Evolutionary conservation across 2,113 vertebrate species (phyloP).

Genomic region (Peromyscus leucopus): DNA sequence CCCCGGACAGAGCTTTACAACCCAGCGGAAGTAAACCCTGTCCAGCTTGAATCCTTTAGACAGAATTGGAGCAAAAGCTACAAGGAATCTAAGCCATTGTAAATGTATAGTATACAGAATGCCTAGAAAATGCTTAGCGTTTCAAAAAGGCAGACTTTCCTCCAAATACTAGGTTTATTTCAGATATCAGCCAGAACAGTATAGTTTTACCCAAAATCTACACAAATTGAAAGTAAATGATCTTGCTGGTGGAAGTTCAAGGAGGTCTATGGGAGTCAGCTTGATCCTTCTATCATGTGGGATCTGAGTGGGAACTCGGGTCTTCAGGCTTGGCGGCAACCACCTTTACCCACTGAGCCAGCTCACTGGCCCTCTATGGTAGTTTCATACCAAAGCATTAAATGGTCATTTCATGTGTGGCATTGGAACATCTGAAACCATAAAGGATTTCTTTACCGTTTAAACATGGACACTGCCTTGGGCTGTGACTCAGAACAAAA

Average conservation of each 20-base stretch:
- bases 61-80: constrained; percentile 39
- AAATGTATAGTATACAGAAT: neutral
- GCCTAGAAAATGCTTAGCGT: neutral
- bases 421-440: constrained; percentile 16
- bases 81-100: neutral
- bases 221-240: constrained; percentile 65
- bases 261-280: neutral
- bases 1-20: neutral
- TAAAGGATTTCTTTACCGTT: constrained; percentile 66
- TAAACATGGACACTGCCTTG: neutral
- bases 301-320: neutral
- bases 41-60: neutral
- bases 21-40: neutral
- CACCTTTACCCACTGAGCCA: neutral
- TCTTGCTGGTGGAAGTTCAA: neutral
- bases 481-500: neutral
- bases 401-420: neutral
- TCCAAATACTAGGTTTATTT: neutral
- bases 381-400: constrained; percentile 45
- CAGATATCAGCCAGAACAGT: neutral
- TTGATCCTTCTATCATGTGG: neutral
- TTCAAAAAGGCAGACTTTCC: neutral
- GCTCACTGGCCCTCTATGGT: neutral
- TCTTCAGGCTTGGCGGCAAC: neutral
- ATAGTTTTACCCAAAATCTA: constrained; percentile 18